Percentiles rank a stretch among this genome's conserved stretches.
These are phyloP conservation scores for Carollia perspicillata DNA, from an alignment of 2,113 vertebrate genomes.

Conservation along the genomic window DNA sequence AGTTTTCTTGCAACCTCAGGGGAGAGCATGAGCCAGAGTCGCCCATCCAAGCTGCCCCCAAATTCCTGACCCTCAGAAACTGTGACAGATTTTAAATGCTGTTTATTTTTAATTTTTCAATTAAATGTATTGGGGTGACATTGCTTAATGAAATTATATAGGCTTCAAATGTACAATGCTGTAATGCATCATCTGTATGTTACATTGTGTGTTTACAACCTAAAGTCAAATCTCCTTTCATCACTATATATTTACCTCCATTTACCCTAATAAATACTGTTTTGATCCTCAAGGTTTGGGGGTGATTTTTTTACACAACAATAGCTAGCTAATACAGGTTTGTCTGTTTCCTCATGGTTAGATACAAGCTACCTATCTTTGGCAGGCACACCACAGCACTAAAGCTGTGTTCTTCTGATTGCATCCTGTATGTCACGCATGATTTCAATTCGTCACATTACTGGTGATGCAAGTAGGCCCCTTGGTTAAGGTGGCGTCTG, in stretches of 20 bases:
- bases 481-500: background rate
- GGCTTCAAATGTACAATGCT: background rate
- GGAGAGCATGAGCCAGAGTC: background rate
- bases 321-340: background rate
- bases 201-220: background rate
- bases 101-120: background rate
- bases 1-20: background rate
- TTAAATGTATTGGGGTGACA: background rate
- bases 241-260: background rate
- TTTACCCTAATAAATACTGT: background rate
- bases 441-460: background rate
- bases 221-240: background rate
- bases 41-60: background rate
- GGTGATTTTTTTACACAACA: background rate
- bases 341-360: background rate
- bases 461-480: background rate
- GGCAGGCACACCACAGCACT: background rate
- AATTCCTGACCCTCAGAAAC: background rate
- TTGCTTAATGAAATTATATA: background rate
- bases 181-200: background rate
- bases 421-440: background rate
- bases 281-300: background rate
- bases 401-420: background rate
- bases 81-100: background rate
- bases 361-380: background rate